Evolutionary conservation across 2,113 vertebrate species (phyloP).

Genomic region (Cyanocitta stelleri): DNA sequence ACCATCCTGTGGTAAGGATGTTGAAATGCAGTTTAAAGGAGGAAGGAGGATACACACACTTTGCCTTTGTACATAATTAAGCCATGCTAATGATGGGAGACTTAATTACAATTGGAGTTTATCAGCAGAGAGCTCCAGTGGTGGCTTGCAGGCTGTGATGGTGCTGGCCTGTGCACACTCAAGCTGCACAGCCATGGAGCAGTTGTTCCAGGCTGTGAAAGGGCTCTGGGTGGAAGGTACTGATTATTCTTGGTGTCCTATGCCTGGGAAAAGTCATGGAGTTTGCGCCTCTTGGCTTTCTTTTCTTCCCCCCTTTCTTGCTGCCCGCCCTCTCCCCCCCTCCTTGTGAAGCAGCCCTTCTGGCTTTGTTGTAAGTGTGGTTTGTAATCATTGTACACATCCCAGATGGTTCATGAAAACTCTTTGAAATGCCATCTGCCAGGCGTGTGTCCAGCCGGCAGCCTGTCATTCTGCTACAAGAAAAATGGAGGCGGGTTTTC

Average conservation of each 20-base stretch:
- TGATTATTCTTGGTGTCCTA: neutral
- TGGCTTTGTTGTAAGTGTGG: conserved; percentile 75
- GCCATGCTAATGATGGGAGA: neutral
- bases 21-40: neutral
- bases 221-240: neutral
- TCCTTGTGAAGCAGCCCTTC: conserved; percentile 68
- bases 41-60: neutral
- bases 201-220: neutral
- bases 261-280: conserved; percentile 33
- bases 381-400: conserved; percentile 80
- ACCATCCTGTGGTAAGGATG: neutral
- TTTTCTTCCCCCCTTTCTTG: conserved; percentile 4
- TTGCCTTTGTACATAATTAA: neutral
- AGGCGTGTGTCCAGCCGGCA: conserved; percentile 81
- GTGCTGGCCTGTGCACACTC: neutral
- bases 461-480: conserved; percentile 74
- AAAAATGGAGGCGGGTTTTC: conserved; percentile 64
- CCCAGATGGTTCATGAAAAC: conserved; percentile 83
- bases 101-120: neutral
- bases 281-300: conserved; percentile 8
- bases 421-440: conserved; percentile 85
- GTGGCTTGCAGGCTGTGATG: neutral
- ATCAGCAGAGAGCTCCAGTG: neutral
- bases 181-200: neutral
- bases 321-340: neutral